Conservation (phyloP, 2,888 invertebrate species). For the Cantharis nigra region DNA sequence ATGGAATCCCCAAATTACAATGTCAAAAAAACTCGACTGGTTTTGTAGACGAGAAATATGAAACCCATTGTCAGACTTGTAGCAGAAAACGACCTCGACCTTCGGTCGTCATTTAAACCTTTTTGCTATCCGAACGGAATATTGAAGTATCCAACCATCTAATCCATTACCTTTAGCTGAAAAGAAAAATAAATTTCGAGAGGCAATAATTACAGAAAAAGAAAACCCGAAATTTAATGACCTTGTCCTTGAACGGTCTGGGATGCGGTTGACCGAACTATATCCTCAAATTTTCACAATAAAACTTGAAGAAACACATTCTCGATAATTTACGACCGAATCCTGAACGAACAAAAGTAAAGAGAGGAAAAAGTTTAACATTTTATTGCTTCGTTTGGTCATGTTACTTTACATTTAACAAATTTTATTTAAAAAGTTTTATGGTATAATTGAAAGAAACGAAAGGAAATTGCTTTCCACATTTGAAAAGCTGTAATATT, state of each 20-base stretch:
- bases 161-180: background rate
- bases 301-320: background rate
- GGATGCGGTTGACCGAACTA: background rate
- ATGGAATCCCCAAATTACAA: background rate
- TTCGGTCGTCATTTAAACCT: background rate
- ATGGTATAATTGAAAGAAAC: background rate
- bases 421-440: background rate
- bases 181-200: background rate
- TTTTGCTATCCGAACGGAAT: background rate
- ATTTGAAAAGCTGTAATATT: background rate
- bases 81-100: background rate
- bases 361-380: background rate
- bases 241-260: background rate
- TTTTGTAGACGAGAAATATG: background rate
- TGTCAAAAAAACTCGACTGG: background rate
- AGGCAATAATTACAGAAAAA: background rate
- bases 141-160: background rate
- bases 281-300: background rate
- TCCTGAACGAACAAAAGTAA: background rate
- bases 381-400: background rate
- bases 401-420: background rate
- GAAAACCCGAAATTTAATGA: background rate
- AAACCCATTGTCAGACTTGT: background rate
- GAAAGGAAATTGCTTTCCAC: background rate
- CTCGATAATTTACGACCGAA: background rate